Evolutionary conservation across 2,113 vertebrate species (phyloP).

Genomic region (Calyptomena viridis): DNA sequence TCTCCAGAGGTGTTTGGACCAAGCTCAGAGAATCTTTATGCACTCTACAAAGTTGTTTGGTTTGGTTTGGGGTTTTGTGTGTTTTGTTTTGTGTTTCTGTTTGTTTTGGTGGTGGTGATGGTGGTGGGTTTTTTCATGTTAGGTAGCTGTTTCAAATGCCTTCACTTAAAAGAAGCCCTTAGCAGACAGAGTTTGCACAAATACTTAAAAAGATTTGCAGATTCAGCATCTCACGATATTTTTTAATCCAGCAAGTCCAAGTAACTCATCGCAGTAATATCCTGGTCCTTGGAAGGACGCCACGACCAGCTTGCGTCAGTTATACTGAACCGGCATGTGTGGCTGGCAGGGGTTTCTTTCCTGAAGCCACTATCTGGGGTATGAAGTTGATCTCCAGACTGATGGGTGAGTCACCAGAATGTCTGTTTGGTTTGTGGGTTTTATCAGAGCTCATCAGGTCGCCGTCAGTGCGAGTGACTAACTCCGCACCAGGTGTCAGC

Average conservation of each 20-base stretch:
- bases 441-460: slow-evolving; percentile 61
- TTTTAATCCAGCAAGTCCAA: background rate
- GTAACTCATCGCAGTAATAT: background rate
- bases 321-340: background rate
- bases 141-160: background rate
- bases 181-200: background rate
- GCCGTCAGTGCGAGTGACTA: slow-evolving; percentile 58
- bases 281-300: background rate
- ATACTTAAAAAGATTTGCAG: background rate
- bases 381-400: background rate
- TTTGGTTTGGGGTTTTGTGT: background rate
- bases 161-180: background rate
- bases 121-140: background rate
- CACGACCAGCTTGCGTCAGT: background rate
- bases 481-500: slow-evolving; percentile 28
- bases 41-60: background rate
- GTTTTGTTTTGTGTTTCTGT: too few species aligned
- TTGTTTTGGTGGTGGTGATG: too few species aligned
- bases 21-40: background rate
- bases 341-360: slow-evolving; percentile 17
- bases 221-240: background rate
- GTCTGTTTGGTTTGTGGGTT: slow-evolving; percentile 48
- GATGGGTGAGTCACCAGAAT: slow-evolving; percentile 50
- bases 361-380: slow-evolving; percentile 1
- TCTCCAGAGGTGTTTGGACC: background rate